Evolutionary conservation across 1,140 invertebrate genomes (phyloP), one percentile per base, ranked within the genome.

Genomic region (Ceratina japonica): DNA sequence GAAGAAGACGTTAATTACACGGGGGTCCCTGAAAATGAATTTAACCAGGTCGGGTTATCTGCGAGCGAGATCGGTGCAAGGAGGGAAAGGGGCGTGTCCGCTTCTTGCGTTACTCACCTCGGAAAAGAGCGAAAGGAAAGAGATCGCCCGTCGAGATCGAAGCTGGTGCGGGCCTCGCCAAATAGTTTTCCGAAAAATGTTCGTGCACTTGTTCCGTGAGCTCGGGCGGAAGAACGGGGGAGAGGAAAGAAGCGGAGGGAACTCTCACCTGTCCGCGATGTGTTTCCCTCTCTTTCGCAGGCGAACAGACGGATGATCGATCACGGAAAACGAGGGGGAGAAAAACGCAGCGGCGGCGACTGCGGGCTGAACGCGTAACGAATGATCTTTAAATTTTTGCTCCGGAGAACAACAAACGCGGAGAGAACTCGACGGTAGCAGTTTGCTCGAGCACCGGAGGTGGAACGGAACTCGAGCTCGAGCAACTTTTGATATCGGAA

Each of bases 1-100:
- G 71, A 84, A 56, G 58, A 61, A 75, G 75, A 74, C 83, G 63
- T 86, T 86, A 85, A 86, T 86, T 86, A 82, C 75, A 27, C 54
- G 54, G 52, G 52, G 56, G 72, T 76, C 73, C 62, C 72, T 68
- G 75, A 85, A 85, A 73, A 82, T 74, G 73, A 66, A 58, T 79
- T 71, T 79, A 73, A 86, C 68, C 69, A 64, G 63, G 62, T 72
- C 75, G 58, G 75, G 27, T 52, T 86, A 84, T 84, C 82, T 84
- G 61, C 37, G 18, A 79, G 37, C 54, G 71, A 75, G 71, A 79
- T 86, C 84, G 82, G 70, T 75, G 37, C 59, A 75, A 85, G 12
- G 24, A 72, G 49, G 49, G 54, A 75, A 79, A 54, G 72, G 72
- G 79, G 76, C 86, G 81, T 80, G 81, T 80, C 65, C 20, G 75